Base-by-base conservation (phyloP, 1,140 invertebrate species). In the Calephelis nemesis region DNA sequence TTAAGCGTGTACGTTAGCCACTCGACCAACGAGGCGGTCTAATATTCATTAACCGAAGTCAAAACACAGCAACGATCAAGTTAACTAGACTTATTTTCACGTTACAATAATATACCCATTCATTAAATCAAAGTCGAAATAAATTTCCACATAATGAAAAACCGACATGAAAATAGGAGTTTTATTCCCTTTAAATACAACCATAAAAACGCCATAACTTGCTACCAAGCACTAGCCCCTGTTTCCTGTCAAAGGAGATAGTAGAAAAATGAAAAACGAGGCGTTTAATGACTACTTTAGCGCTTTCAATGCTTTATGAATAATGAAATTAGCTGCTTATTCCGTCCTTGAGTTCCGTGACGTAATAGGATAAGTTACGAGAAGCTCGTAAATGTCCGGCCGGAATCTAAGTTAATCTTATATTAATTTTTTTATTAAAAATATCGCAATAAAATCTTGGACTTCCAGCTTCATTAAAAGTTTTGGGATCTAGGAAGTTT, bases 311-410 rank as follows among this genome's bases (percentile, higher is more conserved):
- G 86, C 88, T 91, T 88, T 91, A 89, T 91, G 88, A 89, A 91
- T 91, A 91, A 91, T 88, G 84, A 91, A 91, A 91, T 91, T 91
- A 91, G 88, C 85, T 89, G 85, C 84, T 91, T 84, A 87, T 88
- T 87, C 81, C 88, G 84, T 88, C 89, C 83, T 87, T 83, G 81
- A 90, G 83, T 83, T 87, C 82, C 84, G 83, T 76, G 77, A 84
- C 79, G 87, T 91, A 91, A 89, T 91, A 87, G 86, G 82, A 73
- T 85, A 81, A 87, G 79, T 87, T 87, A 84, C 75, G 78, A 80
- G 71, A 66, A 64, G 71, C 74, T 79, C 83, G 77, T 88, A 89
- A 88, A 83, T 72, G 76, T 78, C 71, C 69, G 68, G 69, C 77
- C 72, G 65, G 68, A 73, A 67, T 75, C 76, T 74, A 76, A 80